Base-by-base conservation (phyloP, 2,888 invertebrate species). In the Ceriagrion tenellum region DNA sequence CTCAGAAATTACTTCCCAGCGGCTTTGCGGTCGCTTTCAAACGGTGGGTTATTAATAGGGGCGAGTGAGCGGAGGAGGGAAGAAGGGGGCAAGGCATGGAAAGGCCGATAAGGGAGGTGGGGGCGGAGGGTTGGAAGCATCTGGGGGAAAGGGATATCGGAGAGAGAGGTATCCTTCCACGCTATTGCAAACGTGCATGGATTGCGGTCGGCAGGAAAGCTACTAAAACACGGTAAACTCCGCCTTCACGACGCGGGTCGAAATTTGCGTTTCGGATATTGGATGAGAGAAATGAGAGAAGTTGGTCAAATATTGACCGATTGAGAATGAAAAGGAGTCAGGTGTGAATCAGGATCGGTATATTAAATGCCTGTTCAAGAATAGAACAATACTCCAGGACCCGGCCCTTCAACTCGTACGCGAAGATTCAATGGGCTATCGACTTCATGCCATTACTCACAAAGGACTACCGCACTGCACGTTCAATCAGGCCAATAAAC, bases 1-100 rank as follows among this genome's bases (percentile, higher is more conserved):
- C 81, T 81, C 81, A 81, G 81, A 81, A 81, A 81, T 81, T 81
- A 81, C 81, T 81, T 81, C 81, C 81, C 81, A 35, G 81, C 81
- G 81, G 81, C 81, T 81, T 81, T 81, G 81, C 81, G 81, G 81
- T 81, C 35, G 81, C 81, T 81, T 81, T 81, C 81, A 81, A 81
- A 81, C 81, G 81, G 81, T 35, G 81, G 35, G 81, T 35, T 81
- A 81, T 81, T 81, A 81, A 81, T 81, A 81, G 81, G 81, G 81
- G 74, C 10, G 12, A 30, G 74, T 13, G n/a, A 18, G 30, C 12
- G 1, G 81, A n/a, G 74, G 30, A 81, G 74, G n/a, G 69, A 8
- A 8, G 26, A 23, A 69, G 26, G 69, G 69, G 23, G 8, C 26
- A 2, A 26, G 74, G 74, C 23, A 81, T 13, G 16, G n/a, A 30